A percentile compares a stretch with the other conserved stretches of the same genome.
Conservation (phyloP, 2,888 invertebrate species). For the Lacanobia wlatinum region DNA sequence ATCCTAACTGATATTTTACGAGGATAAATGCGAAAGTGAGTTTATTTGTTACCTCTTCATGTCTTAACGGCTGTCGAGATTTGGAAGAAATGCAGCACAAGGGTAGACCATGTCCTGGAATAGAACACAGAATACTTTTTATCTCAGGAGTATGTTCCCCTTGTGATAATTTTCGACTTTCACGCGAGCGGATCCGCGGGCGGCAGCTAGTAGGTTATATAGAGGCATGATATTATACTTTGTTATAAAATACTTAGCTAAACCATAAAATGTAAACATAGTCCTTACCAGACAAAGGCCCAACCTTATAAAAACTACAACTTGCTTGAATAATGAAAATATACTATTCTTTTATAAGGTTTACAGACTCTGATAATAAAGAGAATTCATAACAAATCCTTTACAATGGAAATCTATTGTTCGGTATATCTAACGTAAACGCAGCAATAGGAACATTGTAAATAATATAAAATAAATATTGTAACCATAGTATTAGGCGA, state of each 20-base stretch:
- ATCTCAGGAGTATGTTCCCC: no score
- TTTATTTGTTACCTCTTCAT: no score
- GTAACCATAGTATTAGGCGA: background rate
- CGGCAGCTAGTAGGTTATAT: no score
- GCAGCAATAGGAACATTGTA: background rate
- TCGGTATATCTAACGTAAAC: background rate
- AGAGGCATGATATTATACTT: background rate
- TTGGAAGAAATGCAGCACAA: no score
- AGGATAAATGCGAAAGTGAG: no score
- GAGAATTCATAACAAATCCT: background rate
- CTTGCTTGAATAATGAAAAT: background rate
- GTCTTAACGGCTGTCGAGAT: no score
- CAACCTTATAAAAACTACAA: background rate
- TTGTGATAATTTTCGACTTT: no score
- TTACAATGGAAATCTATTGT: background rate
- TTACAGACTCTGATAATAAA: background rate
- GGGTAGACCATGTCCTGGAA: no score
- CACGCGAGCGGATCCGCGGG: no score
- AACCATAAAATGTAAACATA: background rate
- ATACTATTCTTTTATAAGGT: background rate
- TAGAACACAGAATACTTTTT: no score
- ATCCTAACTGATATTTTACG: background rate
- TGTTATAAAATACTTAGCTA: no score
- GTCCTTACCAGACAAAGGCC: background rate
- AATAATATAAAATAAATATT: background rate